A percentile compares a stretch with the other conserved stretches of the same genome.
phyloP scores from a whole-genome alignment of 1,140 invertebrate species.

The Diachasmimorpha longicaudata region DNA sequence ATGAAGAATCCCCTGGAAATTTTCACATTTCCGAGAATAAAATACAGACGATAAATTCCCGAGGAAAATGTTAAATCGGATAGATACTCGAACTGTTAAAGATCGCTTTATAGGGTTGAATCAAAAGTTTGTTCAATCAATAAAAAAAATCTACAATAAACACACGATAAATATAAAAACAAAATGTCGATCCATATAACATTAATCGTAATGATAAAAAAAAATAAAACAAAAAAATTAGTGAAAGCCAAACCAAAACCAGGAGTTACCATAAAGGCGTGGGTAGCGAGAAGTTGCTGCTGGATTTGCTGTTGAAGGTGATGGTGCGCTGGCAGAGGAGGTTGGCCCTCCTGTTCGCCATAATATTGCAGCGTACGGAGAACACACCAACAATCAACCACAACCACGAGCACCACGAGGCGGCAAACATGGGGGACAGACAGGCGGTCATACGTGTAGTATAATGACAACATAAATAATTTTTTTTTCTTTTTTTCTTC shows the following conservation, averaged over 20 bases:
- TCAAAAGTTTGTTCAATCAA: background rate
- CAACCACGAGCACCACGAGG: conserved; percentile 63
- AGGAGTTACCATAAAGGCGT: conserved; percentile 65
- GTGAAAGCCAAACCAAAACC: conserved; percentile 65
- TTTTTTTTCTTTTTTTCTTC: conserved; percentile 17
- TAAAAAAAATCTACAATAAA: background rate
- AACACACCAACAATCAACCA: conserved; percentile 66
- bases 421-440: conserved; percentile 64
- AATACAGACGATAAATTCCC: too few species aligned
- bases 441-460: conserved; percentile 64
- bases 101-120: too few species aligned
- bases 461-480: conserved; percentile 41
- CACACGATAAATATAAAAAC: background rate
- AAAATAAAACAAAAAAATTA: conserved; percentile 50
- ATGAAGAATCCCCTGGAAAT: too few species aligned
- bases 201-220: background rate
- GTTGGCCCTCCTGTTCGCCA: conserved; percentile 63
- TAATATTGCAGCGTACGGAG: conserved; percentile 57
- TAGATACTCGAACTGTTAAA: too few species aligned
- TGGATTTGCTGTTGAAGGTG: conserved; percentile 65
- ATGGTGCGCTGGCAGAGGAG: conserved; percentile 63
- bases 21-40: too few species aligned
- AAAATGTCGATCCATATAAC: background rate
- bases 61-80: too few species aligned
- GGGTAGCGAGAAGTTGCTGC: conserved; percentile 65